These are phyloP conservation scores for Caranx ignobilis DNA, from an alignment of 2,113 vertebrate genomes.

Conservation along the genomic window DNA sequence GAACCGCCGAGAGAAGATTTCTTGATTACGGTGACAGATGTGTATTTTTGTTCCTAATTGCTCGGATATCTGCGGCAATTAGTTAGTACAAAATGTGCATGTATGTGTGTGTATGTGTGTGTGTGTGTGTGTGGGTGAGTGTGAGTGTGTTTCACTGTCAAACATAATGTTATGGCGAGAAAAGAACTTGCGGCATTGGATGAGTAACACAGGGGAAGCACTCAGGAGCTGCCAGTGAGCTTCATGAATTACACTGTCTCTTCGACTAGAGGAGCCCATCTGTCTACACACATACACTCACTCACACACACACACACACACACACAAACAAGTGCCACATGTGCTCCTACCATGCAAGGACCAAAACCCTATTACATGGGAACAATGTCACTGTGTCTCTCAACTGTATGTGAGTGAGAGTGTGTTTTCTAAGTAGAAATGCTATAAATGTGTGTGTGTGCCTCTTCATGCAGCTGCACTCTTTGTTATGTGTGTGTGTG, in stretches of 20 bases:
- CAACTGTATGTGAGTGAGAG: not conserved
- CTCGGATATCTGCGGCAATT: slow-evolving; percentile 6
- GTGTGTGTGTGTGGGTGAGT: slow-evolving; percentile 9
- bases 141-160: slow-evolving; percentile 19
- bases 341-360: slow-evolving; percentile 33
- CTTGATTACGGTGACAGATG: slow-evolving; percentile 18
- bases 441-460: slow-evolving; percentile 2
- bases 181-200: slow-evolving; percentile 50
- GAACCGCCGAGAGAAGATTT: not conserved
- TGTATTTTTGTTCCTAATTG: slow-evolving; percentile 40
- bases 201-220: slow-evolving; percentile 58
- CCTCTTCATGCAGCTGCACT: not conserved
- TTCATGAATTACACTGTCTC: slow-evolving; percentile 74
- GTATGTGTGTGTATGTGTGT: not conserved
- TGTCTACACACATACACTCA: slow-evolving; percentile 50
- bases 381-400: slow-evolving; percentile 37
- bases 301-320: slow-evolving; percentile 45
- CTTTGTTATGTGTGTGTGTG: slow-evolving; percentile 20
- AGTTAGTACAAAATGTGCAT: not conserved
- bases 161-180: slow-evolving; percentile 48
- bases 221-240: slow-evolving; percentile 59
- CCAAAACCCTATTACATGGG: slow-evolving; percentile 22
- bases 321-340: slow-evolving; percentile 29
- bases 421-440: slow-evolving; percentile 11
- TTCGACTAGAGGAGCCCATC: slow-evolving; percentile 62